phyloP scores from a whole-genome alignment of 2,888 invertebrate genomes.

The Cybosia mesomella region DNA sequence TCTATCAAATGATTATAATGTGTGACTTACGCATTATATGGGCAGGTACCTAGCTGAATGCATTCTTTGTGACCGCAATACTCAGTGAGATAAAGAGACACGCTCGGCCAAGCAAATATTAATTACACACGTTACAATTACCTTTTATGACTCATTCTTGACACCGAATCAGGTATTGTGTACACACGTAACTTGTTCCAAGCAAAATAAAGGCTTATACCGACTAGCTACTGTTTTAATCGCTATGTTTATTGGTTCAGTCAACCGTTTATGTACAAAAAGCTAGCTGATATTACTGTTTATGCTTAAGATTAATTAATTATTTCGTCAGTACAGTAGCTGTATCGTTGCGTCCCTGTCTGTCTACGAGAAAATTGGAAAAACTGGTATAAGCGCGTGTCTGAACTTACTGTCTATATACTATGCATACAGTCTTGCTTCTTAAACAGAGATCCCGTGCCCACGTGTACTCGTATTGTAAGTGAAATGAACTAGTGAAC shows the following conservation, averaged over 20 bases:
- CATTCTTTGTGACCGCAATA: slow-evolving; percentile 58
- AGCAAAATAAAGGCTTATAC: not conserved
- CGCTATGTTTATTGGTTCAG: not conserved
- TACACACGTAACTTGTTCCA: not conserved
- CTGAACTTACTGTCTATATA: too few species aligned
- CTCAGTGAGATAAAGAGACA: slow-evolving; percentile 57
- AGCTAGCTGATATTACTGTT: too few species aligned
- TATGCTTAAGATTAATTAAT: too few species aligned
- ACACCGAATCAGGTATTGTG: slow-evolving; percentile 37
- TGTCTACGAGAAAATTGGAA: not conserved
- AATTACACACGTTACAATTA: slow-evolving; percentile 54
- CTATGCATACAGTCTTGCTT: not conserved
- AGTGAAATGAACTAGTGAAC: too few species aligned
- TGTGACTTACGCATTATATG: not conserved
- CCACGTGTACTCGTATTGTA: too few species aligned
- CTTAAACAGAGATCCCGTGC: not conserved
- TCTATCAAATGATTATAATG: not conserved
- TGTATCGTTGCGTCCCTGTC: not conserved
- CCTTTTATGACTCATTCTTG: slow-evolving; percentile 50
- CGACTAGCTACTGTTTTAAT: not conserved
- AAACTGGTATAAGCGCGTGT: not conserved
- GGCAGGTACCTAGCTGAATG: slow-evolving; percentile 25
- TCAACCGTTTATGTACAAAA: too few species aligned
- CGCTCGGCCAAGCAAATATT: slow-evolving; percentile 60
- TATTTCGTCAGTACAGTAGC: too few species aligned